Base-by-base conservation (phyloP, 2,113 vertebrate species). In the Gadus macrocephalus region DNA sequence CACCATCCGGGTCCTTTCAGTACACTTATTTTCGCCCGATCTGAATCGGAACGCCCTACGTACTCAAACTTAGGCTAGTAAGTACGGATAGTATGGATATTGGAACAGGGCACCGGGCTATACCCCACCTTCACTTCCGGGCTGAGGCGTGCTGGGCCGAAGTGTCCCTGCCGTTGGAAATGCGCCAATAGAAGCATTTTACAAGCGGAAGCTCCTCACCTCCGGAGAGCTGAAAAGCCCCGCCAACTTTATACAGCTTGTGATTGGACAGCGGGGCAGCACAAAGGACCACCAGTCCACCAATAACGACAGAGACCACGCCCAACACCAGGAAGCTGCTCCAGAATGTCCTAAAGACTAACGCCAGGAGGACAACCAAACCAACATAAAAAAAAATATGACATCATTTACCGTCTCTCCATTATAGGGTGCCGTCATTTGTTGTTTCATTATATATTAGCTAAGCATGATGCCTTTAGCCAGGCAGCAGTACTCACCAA, bases 321-420 rank as follows among this genome's bases (percentile, higher is more conserved):
- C 93, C 94, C 69, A 94, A 78, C 8, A 94, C 85, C 85, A 93
- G 91, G 63, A 94, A 85, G 61, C 93, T 87, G 0, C 92, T 91
- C 94, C 94, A 95, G 77, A 95, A 93, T 38, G 92, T 91, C 64
- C 93, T 92, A 81, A 94, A 94, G 86, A 95, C 94, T 95, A 67
- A 31, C 66, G 3, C 7, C 59, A 61, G 19, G 19, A 61, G 8
- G n/a, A 20, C n/a, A 61, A 12, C n/a, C 25, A 15, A 61, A 12
- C 20, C 8, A 61, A 61, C n/a, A 61, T 61, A 61, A 61, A 20
- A 12, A 20, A 20, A 61, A 19, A 60, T 6, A 60, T 20, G 8
- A 60, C 58, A 60, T 49, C 22, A 67, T 53, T 53, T 49, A 49
- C 0, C 11, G 12, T 49, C 14, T 49, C 9, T 49, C 42, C 9